Base-by-base conservation (phyloP, 2,797 vertebrate genomes). In the Eulemur mongoz region DNA sequence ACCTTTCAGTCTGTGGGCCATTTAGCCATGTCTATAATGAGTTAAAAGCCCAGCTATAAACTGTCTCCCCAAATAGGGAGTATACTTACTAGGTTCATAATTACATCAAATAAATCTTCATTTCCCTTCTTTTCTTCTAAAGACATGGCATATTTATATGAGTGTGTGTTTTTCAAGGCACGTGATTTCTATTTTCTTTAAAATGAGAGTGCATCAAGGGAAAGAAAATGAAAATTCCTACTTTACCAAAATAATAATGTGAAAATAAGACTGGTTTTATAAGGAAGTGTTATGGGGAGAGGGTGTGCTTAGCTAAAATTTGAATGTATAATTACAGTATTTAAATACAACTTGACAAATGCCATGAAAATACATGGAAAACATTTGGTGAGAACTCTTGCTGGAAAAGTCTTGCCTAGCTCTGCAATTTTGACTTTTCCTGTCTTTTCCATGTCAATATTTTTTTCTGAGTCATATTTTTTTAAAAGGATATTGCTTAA, bases 261-360 rank as follows among this genome's bases (percentile, higher is more conserved):
- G 11, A 52, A 59, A 91, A 48, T 73, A 93, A 63, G n/a, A 91
- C 27, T 30, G 35, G 17, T 50, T 52, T 94, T 86, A 52, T 20
- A 83, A 89, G 59, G 43, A 48, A 40, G 23, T 59, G 10, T 78
- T 73, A 81, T 38, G 20, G 27, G 25, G 8, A 85, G 30, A 92
- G 27, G 15, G n/a, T 82, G 35, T 91, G 63, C 79, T 82, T 81
- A 94, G 38, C 63, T 93, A 75, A 95, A 61, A 69, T 85, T 54
- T 89, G 78, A 97, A 67, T 82, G 40, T 65, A 59, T 95, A 90
- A 84, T 96, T 35, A 80, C 69, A 96, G 52, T 35, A 69, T 91
- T 96, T 94, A 96, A 86, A n/a, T 57, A 85, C 35, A 83, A 38
- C 17, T 40, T 95, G 61, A 93, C 75, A 80, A 80, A 83, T 92